phyloP scores from a whole-genome alignment of 2,797 vertebrate genomes.

The Pipistrellus kuhlii region DNA sequence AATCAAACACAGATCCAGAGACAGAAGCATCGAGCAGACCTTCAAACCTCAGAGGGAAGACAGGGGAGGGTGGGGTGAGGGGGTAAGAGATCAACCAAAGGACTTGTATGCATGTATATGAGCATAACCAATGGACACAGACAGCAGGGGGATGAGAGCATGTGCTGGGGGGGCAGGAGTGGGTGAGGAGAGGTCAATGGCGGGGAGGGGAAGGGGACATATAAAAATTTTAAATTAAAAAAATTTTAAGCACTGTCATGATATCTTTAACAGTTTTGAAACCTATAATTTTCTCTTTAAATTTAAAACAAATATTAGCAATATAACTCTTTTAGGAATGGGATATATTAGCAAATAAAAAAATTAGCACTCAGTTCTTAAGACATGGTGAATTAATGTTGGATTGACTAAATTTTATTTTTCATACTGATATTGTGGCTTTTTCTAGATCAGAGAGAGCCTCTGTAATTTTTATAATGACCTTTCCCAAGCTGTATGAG shows the following conservation, averaged over 20 bases:
- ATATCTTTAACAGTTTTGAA: conserved; percentile 50
- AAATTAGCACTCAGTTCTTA: conserved; percentile 1
- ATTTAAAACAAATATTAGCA: conserved; percentile 43
- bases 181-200: too few relatives aligned
- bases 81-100: too few relatives aligned
- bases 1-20: too few relatives aligned
- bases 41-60: too few relatives aligned
- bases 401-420: conserved; percentile 44
- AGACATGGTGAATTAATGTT: conserved; percentile 24
- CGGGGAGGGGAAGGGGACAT: too few relatives aligned
- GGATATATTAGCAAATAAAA: conserved; percentile 44
- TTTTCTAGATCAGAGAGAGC: not conserved
- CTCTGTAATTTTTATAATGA: conserved; percentile 40
- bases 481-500: not conserved
- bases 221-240: not conserved
- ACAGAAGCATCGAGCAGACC: too few relatives aligned
- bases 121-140: too few relatives aligned
- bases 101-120: too few relatives aligned
- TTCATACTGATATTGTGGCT: conserved; percentile 6
- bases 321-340: not conserved
- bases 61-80: too few relatives aligned
- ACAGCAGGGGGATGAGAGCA: too few relatives aligned
- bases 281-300: conserved; percentile 15
- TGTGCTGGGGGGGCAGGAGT: too few relatives aligned
- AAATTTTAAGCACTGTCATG: not conserved